Evolutionary conservation across 1,140 invertebrate species (phyloP).

Genomic region (Drosophila prosaltans): DNA sequence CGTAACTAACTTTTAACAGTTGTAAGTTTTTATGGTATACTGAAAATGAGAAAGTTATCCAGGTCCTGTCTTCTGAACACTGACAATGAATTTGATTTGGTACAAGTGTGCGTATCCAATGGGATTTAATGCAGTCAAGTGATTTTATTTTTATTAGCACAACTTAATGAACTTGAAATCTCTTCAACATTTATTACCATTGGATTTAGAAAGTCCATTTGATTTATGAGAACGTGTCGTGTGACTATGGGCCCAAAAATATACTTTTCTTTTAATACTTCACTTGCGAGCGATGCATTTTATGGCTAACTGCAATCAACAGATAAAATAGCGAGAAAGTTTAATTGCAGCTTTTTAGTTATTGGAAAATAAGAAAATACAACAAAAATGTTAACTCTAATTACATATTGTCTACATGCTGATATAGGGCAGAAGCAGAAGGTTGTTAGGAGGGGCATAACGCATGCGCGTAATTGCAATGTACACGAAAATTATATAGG

Average conservation of each 20-base stretch:
- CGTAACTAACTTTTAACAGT: constrained; percentile 69
- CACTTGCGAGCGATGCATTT: constrained; percentile 61
- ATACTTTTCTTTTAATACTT: constrained; percentile 45
- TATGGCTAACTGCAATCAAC: constrained; percentile 61
- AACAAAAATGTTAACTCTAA: constrained; percentile 32
- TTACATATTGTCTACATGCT: constrained; percentile 33
- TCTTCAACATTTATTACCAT: constrained; percentile 73
- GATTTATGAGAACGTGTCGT: constrained; percentile 68
- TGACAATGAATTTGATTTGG: constrained; percentile 1
- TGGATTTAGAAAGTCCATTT: constrained; percentile 65
- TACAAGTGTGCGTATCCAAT: constrained; percentile 77
- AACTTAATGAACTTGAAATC: constrained; percentile 81
- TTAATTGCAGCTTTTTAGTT: constrained; percentile 68
- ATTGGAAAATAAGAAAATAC: constrained; percentile 57
- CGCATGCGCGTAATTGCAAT: constrained; percentile 75
- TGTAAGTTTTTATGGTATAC: constrained; percentile 66
- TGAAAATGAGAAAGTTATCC: constrained; percentile 21
- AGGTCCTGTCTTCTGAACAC: not conserved
- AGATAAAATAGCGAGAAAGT: constrained; percentile 73
- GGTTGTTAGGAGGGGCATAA: constrained; percentile 42
- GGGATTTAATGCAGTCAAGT: constrained; percentile 77
- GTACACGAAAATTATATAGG: constrained; percentile 48
- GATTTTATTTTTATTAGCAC: constrained; percentile 80
- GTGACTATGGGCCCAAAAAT: constrained; percentile 46
- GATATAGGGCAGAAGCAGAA: not conserved